Percentiles rank a stretch among this genome's conserved stretches.
Evolutionary conservation across 2,113 vertebrate genomes (phyloP).

Genomic region (Aythya baeri): DNA sequence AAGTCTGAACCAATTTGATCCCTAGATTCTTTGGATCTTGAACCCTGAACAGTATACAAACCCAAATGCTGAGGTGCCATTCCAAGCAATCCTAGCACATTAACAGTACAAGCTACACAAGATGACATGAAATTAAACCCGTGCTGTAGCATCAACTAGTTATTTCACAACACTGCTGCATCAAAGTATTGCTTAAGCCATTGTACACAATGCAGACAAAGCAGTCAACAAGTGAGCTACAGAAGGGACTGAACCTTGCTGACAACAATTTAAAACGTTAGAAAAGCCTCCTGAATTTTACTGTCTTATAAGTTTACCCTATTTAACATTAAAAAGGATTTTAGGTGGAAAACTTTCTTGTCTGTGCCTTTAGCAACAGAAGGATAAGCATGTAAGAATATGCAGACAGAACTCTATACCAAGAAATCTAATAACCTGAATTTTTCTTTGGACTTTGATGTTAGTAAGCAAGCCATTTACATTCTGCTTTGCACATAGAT

Average conservation of each 20-base stretch:
- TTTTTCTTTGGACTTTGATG: slow-evolving; percentile 35
- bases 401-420: slow-evolving; percentile 23
- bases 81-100: neutral
- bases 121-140: neutral
- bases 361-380: neutral
- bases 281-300: neutral
- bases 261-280: neutral
- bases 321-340: neutral
- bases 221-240: neutral
- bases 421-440: slow-evolving; percentile 22
- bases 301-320: neutral
- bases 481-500: slow-evolving; percentile 35
- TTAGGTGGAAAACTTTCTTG: neutral
- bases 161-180: neutral
- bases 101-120: neutral
- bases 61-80: neutral
- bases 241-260: neutral
- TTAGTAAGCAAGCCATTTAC: slow-evolving; percentile 46
- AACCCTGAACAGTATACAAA: neutral
- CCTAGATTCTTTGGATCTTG: neutral
- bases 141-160: neutral
- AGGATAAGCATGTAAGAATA: neutral
- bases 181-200: neutral
- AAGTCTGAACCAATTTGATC: neutral
- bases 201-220: neutral